Conservation (phyloP, 2,797 vertebrate species). For the Bucorvus abyssinicus region DNA sequence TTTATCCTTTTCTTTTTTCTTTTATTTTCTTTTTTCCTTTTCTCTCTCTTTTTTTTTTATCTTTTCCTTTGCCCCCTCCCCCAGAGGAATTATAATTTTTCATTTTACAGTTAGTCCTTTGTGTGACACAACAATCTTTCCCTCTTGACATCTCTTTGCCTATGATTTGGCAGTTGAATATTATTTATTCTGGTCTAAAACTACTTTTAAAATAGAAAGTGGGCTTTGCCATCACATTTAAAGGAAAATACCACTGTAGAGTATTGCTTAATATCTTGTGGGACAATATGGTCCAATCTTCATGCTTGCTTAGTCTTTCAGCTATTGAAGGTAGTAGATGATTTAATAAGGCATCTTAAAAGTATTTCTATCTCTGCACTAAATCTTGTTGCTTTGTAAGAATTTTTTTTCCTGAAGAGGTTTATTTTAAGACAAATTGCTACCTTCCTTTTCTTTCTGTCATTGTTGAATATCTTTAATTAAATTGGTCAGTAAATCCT, state of each 20-base stretch:
- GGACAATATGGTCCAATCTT: background rate
- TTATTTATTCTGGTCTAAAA: background rate
- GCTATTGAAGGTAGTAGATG: background rate
- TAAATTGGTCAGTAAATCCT: background rate
- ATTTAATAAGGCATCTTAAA: background rate
- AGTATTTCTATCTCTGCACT: background rate
- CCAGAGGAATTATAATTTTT: too few relatives aligned
- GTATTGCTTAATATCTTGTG: background rate
- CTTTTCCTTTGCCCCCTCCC: too few relatives aligned
- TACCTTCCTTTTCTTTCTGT: background rate
- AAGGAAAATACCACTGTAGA: background rate
- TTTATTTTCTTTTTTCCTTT: too few relatives aligned
- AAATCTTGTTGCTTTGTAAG: background rate
- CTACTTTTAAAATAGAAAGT: background rate
- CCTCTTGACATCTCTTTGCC: too few relatives aligned
- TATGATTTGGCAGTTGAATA: background rate
- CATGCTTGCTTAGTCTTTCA: background rate
- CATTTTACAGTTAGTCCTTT: too few relatives aligned
- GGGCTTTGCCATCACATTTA: background rate
- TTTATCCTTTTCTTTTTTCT: too few relatives aligned
- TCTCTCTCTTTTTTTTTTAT: too few relatives aligned
- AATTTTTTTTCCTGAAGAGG: background rate
- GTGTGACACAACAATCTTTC: too few relatives aligned
- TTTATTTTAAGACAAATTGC: background rate
- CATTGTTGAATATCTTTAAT: background rate